Evolutionary conservation across 1,140 invertebrate genomes (phyloP).

Genomic region (Diachasmimorpha longicaudata): DNA sequence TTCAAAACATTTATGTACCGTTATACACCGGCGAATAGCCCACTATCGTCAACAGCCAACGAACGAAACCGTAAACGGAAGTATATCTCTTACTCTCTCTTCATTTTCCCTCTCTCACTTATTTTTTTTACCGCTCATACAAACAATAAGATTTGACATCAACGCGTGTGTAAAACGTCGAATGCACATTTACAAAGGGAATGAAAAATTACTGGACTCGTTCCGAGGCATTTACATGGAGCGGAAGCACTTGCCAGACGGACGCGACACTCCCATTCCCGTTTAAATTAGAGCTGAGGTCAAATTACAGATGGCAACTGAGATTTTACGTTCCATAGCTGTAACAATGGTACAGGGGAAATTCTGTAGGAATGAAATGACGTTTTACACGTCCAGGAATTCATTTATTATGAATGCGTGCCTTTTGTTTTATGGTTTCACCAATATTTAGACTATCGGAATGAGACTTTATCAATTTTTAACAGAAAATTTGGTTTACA

Average conservation of each 20-base stretch:
- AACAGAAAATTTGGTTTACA: too few species aligned
- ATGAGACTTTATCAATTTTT: too few species aligned
- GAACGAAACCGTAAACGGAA: constrained; percentile 12
- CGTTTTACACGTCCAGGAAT: not conserved
- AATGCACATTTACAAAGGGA: constrained; percentile 25
- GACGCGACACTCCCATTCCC: constrained; percentile 17
- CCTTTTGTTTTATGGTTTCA: too few species aligned
- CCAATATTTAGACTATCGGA: too few species aligned
- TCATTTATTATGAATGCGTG: too few species aligned
- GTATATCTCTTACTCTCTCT: not conserved
- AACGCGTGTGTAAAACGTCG: not conserved
- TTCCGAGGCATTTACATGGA: constrained; percentile 15
- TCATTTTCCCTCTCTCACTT: not conserved
- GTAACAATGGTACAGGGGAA: not conserved
- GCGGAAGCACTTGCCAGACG: constrained; percentile 20
- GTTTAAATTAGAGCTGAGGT: not conserved
- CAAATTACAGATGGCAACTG: not conserved
- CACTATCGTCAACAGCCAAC: not conserved
- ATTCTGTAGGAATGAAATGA: not conserved
- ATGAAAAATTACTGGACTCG: not conserved
- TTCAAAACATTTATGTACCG: constrained; percentile 1
- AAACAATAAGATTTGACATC: constrained; percentile 2
- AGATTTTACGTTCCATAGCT: not conserved
- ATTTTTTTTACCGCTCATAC: not conserved
- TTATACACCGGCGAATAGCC: not conserved